Percentiles rank a stretch among this genome's conserved stretches.
Evolutionary conservation across 2,888 invertebrate species (phyloP).

Genomic region (Oscheius sp.): DNA sequence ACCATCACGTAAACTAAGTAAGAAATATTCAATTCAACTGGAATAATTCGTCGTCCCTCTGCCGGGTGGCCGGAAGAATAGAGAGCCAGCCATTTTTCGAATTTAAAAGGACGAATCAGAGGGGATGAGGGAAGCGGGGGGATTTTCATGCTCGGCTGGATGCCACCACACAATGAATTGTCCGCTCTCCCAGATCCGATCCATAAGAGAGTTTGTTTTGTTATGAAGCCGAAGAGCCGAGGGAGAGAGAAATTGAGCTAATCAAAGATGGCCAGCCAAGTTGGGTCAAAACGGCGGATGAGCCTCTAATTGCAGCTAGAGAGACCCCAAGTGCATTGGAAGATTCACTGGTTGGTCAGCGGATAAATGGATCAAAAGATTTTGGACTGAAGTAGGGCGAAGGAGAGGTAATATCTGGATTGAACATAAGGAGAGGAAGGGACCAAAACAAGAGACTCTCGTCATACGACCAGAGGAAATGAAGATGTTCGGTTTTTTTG

Average conservation of each 20-base stretch:
- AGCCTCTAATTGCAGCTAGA: neutral
- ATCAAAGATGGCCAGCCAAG: neutral
- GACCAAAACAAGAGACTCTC: no score
- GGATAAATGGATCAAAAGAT: neutral
- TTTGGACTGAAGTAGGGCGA: neutral
- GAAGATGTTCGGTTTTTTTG: no score
- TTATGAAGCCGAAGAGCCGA: neutral
- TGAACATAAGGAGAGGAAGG: neutral
- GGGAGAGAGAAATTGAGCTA: neutral
- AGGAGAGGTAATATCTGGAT: neutral
- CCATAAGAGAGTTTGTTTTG: neutral
- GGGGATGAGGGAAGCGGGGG: conserved; percentile 16
- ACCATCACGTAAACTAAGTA: no score
- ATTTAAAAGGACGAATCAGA: conserved; percentile 9
- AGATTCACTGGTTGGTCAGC: neutral
- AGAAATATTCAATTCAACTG: no score
- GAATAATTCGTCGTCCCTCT: no score
- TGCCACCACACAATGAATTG: conserved; percentile 25
- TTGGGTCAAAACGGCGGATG: neutral
- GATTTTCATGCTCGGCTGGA: conserved; percentile 27
- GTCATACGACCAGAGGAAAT: no score
- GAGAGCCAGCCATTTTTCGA: no score
- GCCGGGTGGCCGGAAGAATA: no score
- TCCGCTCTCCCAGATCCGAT: neutral
- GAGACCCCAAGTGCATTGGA: neutral